Conservation (phyloP, 2,797 vertebrate genomes). For the Arctocebus calabarensis region DNA sequence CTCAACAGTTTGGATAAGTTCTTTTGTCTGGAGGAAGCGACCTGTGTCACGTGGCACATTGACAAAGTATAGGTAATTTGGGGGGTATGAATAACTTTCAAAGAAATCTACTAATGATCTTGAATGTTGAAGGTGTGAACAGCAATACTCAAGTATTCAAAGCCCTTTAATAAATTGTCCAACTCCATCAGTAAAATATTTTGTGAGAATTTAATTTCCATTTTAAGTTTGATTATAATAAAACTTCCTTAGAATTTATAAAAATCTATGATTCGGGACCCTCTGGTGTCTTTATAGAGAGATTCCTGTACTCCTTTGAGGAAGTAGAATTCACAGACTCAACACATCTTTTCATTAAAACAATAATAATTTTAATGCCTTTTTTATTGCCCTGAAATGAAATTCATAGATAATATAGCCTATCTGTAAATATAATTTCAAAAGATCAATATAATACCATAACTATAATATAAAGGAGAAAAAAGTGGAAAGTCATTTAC, state of each 20-base stretch:
- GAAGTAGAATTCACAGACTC: slow-evolving; percentile 22
- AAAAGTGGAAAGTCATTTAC: slow-evolving; percentile 8
- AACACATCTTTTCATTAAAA: slow-evolving; percentile 56
- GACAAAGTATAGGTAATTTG: neutral
- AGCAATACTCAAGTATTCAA: neutral
- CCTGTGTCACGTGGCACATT: accelerated
- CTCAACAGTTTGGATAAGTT: neutral
- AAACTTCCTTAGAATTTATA: slow-evolving; percentile 40
- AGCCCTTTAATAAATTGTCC: neutral
- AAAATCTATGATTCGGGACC: neutral
- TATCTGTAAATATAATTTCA: slow-evolving; percentile 59
- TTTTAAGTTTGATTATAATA: slow-evolving; percentile 1
- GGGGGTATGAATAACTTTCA: neutral
- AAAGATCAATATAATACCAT: slow-evolving; percentile 30
- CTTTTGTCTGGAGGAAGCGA: neutral
- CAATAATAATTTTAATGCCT: slow-evolving; percentile 54
- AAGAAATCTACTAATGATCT: neutral
- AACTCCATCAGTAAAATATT: neutral
- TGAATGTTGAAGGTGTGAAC: neutral
- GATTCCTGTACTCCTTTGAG: neutral
- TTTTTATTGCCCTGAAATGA: slow-evolving; percentile 61
- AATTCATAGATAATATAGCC: slow-evolving; percentile 56
- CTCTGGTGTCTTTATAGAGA: neutral
- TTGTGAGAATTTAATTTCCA: neutral
- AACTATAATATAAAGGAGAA: neutral